phyloP scores from a whole-genome alignment of 2,888 invertebrate species.

The Agonopterix alstromeriana region DNA sequence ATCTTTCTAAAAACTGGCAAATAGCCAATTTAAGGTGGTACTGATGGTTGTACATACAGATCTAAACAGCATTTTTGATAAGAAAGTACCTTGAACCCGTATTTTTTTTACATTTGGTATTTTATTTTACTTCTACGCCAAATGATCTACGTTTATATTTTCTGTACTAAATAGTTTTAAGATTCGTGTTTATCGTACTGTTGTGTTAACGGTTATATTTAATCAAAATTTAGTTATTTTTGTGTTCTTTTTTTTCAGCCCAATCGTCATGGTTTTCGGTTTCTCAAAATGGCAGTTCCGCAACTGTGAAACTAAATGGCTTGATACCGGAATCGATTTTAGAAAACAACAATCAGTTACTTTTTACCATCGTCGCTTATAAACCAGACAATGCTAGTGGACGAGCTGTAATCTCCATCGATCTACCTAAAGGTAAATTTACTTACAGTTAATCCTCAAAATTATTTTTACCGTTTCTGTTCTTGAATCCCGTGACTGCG shows the following conservation, averaged over 20 bases:
- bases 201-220: no score
- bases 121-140: neutral
- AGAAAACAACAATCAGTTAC: constrained; percentile 21
- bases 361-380: constrained; percentile 26
- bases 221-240: no score
- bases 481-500: no score
- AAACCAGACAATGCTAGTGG: constrained; percentile 19
- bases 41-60: no score
- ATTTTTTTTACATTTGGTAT: neutral
- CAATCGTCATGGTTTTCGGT: constrained; percentile 17
- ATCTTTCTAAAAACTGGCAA: no score
- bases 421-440: constrained; percentile 28
- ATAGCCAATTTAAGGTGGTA: no score
- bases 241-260: no score
- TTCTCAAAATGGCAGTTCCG: constrained; percentile 9
- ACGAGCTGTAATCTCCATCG: constrained; percentile 28
- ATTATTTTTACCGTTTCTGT: no score
- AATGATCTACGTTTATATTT: neutral
- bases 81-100: no score
- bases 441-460: no score
- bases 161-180: constrained; percentile 16
- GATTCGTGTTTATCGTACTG: no score
- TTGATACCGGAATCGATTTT: constrained; percentile 23
- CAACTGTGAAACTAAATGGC: constrained; percentile 10
- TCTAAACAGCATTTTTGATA: no score